Base-by-base conservation (phyloP, 92 coral and sea anemone genomes). In the Porites evermanni region DNA sequence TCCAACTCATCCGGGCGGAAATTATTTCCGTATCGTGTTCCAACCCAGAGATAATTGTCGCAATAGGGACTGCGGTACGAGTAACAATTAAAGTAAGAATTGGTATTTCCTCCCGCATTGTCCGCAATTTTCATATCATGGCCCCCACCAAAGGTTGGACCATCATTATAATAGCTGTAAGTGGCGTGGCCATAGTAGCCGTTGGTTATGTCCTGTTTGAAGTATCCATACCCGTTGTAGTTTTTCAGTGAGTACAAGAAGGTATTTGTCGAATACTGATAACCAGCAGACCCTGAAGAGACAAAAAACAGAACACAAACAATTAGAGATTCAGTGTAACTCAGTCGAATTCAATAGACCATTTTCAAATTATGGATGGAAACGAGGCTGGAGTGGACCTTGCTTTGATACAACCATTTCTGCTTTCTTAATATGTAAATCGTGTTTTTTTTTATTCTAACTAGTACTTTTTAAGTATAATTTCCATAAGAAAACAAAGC, bases 171-270 rank as follows among this genome's bases (percentile, higher is more conserved):
- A 17, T 74, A 3, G 7, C 74, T 70, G 53, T 70, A 74, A 2
- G 38, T 32, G 38, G 38, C 38, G n/a, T n/a, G n/a, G n/a, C n/a
- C n/a, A n/a, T n/a, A n/a, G 38, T 32, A 32, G 38, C 38, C 38
- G 4, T 32, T 32, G 38, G 38, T 69, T 12, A 69, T 24, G 74
- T 69, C 74, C 4, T 69, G 23, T 69, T 69, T 69, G 21, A 69
- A 69, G 17, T 69, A 74, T 47, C 79, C 79, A 74, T 74, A 51
- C 9, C 79, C 65, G 0, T 17, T 0, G 16, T 53, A 52, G 21
- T 74, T 74, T 74, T 50, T 74, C 44, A 74, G 64, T 17, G 79
- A 74, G 10, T 18, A 74, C 14, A 74, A 51, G 63, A 74, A 74
- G 7, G 79, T 5, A 3, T 74, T 74, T 19, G 79, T 17, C 38